phyloP scores from a whole-genome alignment of 2,797 vertebrate species.

The Lutjanus campechanus region DNA sequence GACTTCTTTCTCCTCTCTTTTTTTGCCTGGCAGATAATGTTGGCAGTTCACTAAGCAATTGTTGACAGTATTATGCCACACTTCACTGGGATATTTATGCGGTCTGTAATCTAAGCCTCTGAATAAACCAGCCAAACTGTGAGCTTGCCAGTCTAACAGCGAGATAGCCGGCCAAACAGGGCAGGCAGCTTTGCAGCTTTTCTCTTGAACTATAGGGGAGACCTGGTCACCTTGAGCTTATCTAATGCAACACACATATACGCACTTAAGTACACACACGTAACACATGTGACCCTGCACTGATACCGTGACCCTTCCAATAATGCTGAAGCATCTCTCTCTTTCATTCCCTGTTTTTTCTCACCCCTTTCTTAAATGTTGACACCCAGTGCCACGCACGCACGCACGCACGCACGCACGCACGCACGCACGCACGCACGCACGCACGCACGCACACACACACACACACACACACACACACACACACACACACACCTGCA shows the following conservation, averaged over 20 bases:
- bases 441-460: constrained; percentile 1
- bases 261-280: not conserved
- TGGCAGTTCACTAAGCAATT: constrained; percentile 58
- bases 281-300: constrained; percentile 12
- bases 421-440: not conserved
- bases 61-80: constrained; percentile 62
- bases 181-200: constrained; percentile 16
- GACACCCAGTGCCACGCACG: not conserved
- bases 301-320: constrained; percentile 23
- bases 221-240: constrained; percentile 45
- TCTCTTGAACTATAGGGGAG: constrained; percentile 31
- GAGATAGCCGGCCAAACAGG: constrained; percentile 27
- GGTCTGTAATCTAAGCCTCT: constrained; percentile 55
- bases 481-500: constrained; percentile 2
- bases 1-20: constrained; percentile 4
- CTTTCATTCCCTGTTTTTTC: not conserved
- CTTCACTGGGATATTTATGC: constrained; percentile 65
- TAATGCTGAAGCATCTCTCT: constrained; percentile 40
- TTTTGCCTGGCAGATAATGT: constrained; percentile 43
- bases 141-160: constrained; percentile 30
- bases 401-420: not conserved
- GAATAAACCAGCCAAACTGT: constrained; percentile 51
- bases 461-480: not conserved
- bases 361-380: not conserved
- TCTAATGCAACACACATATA: constrained; percentile 26